phyloP scores from a whole-genome alignment of 2,888 invertebrate genomes.

The Stenolophus ochropezus region DNA sequence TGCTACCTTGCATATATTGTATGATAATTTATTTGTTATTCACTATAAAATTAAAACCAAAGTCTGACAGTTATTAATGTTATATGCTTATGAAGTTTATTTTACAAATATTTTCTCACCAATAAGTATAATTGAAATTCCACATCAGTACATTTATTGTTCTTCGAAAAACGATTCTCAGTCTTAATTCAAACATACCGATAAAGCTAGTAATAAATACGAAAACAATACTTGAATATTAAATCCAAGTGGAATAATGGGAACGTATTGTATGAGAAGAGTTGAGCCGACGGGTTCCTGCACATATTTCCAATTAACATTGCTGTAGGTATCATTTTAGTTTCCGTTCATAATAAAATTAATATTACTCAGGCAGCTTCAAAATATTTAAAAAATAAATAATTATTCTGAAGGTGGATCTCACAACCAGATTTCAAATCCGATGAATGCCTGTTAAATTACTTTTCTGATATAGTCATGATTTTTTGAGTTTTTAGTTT shows the following conservation, averaged over 20 bases:
- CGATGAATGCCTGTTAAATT: too few species aligned
- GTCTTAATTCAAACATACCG: conserved; percentile 10
- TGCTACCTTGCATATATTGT: too few species aligned
- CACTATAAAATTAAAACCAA: too few species aligned
- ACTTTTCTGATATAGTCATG: too few species aligned
- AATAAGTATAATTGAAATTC: background rate
- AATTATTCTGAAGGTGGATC: too few species aligned
- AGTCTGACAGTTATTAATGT: too few species aligned
- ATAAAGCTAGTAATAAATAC: conserved; percentile 5
- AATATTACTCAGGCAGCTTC: too few species aligned
- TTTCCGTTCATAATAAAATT: too few species aligned
- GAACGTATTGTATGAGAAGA: conserved; percentile 8
- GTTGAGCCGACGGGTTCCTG: conserved; percentile 16
- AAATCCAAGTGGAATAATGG: conserved; percentile 25
- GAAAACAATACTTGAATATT: conserved; percentile 36
- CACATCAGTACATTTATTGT: background rate
- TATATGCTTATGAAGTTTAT: background rate
- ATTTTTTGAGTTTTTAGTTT: too few species aligned
- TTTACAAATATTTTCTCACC: background rate
- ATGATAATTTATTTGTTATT: too few species aligned
- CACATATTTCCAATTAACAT: conserved; percentile 8
- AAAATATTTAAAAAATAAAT: too few species aligned
- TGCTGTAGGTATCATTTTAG: conserved; percentile 5
- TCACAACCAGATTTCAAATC: too few species aligned
- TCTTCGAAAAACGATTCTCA: background rate